Evolutionary conservation across 2,888 invertebrate genomes (phyloP).

Genomic region (Phoenoteleia sp.): DNA sequence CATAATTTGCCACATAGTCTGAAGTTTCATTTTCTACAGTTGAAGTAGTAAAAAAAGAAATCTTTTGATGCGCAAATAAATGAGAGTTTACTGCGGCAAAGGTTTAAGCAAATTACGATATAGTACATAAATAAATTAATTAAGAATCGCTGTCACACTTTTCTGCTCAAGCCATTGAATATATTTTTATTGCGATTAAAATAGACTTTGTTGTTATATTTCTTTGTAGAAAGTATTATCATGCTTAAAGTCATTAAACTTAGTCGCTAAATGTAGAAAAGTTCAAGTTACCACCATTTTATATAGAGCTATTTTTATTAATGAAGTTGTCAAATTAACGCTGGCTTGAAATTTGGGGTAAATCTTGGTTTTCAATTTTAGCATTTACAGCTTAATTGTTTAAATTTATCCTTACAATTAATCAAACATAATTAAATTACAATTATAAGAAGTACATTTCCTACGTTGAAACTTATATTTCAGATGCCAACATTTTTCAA

Average conservation of each 20-base stretch:
- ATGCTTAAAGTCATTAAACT: constrained; percentile 26
- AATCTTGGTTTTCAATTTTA: too few relatives aligned
- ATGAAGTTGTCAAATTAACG: not conserved
- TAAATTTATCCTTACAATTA: too few relatives aligned
- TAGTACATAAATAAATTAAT: not conserved
- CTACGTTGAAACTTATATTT: too few relatives aligned
- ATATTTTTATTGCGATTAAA: not conserved
- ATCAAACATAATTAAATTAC: too few relatives aligned
- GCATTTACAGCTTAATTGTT: too few relatives aligned
- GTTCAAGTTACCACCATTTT: not conserved
- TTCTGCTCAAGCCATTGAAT: not conserved
- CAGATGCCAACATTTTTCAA: too few relatives aligned
- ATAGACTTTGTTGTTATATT: constrained; percentile 10
- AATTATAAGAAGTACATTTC: too few relatives aligned
- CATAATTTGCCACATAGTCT: too few relatives aligned
- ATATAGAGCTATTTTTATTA: not conserved
- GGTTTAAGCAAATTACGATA: too few relatives aligned
- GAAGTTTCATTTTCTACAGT: not conserved
- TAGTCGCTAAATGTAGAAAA: constrained; percentile 16
- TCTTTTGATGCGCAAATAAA: not conserved
- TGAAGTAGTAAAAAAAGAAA: not conserved
- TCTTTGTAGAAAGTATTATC: constrained; percentile 6
- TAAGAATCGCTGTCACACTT: not conserved
- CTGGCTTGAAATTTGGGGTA: not conserved
- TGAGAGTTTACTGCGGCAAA: not conserved